Evolutionary conservation across 2,888 invertebrate genomes (phyloP), one percentile per base, ranked within the genome.

Genomic region (Saturnia pavonia): DNA sequence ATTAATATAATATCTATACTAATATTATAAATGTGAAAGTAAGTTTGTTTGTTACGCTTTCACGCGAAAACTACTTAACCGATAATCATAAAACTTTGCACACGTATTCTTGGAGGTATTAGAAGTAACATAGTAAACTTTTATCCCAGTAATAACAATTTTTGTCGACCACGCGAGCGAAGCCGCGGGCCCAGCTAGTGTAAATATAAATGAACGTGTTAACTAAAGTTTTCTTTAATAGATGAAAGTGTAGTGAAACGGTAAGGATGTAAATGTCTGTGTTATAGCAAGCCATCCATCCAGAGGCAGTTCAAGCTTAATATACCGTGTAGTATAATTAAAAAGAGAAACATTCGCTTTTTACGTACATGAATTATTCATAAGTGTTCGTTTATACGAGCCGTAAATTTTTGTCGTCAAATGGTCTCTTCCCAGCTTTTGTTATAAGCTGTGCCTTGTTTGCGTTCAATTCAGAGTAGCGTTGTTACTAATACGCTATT

Each of bases 281-380:
- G 67, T 65, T 42, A 70, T 16, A 70, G 54, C 25, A 43, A 66
- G 70, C 42, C 54, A 54, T 43, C 67, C 67, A 54, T 51, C 67
- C 54, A 54, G 70, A 73, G 74, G 83, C 89, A 86, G 87, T 90
- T 87, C 81, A 83, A 83, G 90, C 85, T 92, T 91, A 92, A 92
- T 91, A 91, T 82, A 84, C 91, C 89, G 88, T 91, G 88, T 87
- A 86, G 92, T 90, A 91, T 92, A 92, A 93, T 93, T 93, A 93
- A 92, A 93, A 93, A 91, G 89, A 89, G 89, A 91, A 91, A 91
- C 88, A 91, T 91, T 91, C 86, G 84, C 90, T 89, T 91, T 92
- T 92, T 90, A 92, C 87, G 89, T 84, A 85, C 91, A 92, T 94
- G 92, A 94, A 93, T 93, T 88, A 93, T 93, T 89, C 91, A 94